A percentile compares a stretch with the other conserved stretches of the same genome.
These are phyloP conservation scores for Cromileptes altivelis DNA, from an alignment of 2,113 vertebrate genomes.

Conservation along the genomic window DNA sequence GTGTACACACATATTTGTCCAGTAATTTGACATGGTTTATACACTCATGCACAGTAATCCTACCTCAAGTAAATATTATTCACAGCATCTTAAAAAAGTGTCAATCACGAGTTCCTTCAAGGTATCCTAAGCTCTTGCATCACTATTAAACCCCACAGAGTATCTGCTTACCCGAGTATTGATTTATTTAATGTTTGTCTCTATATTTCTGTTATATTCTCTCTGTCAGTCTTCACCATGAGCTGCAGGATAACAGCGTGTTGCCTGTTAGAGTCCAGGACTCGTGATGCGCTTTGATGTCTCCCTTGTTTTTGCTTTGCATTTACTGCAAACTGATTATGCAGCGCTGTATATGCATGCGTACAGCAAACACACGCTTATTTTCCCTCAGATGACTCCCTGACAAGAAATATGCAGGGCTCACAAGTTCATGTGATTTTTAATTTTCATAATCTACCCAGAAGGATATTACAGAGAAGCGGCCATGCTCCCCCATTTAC, in stretches of 20 bases:
- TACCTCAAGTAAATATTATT: slow-evolving; percentile 25
- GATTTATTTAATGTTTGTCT: not conserved
- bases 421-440: slow-evolving; percentile 55
- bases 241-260: not conserved
- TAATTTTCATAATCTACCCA: slow-evolving; percentile 56
- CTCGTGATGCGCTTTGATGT: not conserved
- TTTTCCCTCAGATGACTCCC: not conserved
- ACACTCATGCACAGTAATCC: not conserved
- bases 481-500: slow-evolving; percentile 26
- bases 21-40: not conserved
- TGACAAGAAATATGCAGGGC: slow-evolving; percentile 48
- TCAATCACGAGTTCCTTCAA: not conserved
- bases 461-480: slow-evolving; percentile 45
- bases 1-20: slow-evolving; percentile 2
- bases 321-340: slow-evolving; percentile 12
- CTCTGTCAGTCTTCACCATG: not conserved
- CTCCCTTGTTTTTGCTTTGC: not conserved
- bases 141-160: not conserved
- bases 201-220: not conserved
- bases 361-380: not conserved
- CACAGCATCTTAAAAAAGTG: not conserved
- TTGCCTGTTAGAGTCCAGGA: not conserved
- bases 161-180: not conserved
- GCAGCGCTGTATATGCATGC: slow-evolving; percentile 1
- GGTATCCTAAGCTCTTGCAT: not conserved